phyloP scores from a whole-genome alignment of 2,113 vertebrate species.

The Hyperopisus bebe region DNA sequence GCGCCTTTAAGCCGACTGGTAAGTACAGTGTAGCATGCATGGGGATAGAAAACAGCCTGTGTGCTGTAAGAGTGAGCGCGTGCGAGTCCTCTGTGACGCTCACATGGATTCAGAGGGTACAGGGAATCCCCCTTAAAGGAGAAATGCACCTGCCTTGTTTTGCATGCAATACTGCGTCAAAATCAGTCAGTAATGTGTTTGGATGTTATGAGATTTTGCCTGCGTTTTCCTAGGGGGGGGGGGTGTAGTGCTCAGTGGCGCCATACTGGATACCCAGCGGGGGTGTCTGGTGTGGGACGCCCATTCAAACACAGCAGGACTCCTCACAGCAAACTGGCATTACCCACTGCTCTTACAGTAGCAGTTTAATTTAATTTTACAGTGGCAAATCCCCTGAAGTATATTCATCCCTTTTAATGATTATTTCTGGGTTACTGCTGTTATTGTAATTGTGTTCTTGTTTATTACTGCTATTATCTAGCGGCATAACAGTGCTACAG shows the following conservation, averaged over 20 bases:
- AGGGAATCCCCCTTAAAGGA: background rate
- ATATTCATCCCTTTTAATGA: background rate
- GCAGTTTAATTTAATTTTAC: background rate
- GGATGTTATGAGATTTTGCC: background rate
- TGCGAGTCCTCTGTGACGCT: background rate
- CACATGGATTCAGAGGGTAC: background rate
- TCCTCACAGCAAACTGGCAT: background rate
- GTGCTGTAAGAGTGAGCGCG: background rate
- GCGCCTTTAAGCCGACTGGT: background rate
- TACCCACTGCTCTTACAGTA: background rate
- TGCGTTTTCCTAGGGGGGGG: background rate
- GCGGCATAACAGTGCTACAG: background rate
- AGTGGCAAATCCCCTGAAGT: background rate
- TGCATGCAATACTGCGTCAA: background rate
- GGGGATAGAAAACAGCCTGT: background rate
- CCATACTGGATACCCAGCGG: background rate
- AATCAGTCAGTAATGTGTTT: background rate
- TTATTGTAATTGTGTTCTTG: background rate
- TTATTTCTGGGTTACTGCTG: background rate
- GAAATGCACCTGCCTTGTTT: background rate
- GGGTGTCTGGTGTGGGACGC: background rate
- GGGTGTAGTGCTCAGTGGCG: background rate
- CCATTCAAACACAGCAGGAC: background rate
- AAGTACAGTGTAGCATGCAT: background rate
- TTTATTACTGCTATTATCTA: background rate